These are phyloP conservation scores for Agrochola macilenta DNA, from an alignment of 2,888 invertebrate genomes.

Conservation along the genomic window DNA sequence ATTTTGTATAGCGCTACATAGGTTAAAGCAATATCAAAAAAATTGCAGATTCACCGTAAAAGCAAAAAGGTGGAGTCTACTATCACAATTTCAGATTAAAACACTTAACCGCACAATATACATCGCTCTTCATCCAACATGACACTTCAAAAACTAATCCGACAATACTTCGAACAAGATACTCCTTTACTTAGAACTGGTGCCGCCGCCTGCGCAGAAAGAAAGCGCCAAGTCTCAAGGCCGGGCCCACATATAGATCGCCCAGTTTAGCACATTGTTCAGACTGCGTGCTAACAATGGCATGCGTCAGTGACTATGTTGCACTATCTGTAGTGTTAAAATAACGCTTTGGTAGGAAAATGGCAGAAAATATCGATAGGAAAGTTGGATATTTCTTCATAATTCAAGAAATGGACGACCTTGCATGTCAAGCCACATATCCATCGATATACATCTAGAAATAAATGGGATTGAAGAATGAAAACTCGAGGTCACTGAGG, in stretches of 20 bases:
- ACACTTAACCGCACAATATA: not conserved
- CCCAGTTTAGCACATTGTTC: constrained; percentile 63
- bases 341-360: constrained; percentile 7
- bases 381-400: not conserved
- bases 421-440: not conserved
- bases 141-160: constrained; percentile 38
- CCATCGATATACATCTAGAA: not conserved
- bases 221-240: constrained; percentile 74
- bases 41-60: too few species aligned
- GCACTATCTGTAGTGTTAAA: not conserved
- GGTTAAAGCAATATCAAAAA: too few species aligned
- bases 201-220: constrained; percentile 55
- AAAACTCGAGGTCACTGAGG: not conserved
- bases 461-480: not conserved
- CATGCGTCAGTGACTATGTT: constrained; percentile 21
- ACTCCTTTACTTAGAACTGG: constrained; percentile 54
- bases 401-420: not conserved
- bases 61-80: too few species aligned
- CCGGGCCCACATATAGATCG: constrained; percentile 69
- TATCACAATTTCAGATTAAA: not conserved
- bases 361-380: not conserved
- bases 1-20: not conserved
- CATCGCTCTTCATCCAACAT: constrained; percentile 12
- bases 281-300: constrained; percentile 35
- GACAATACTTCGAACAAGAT: constrained; percentile 30